These are phyloP conservation scores for Noctilio leporinus DNA, from an alignment of 2,113 vertebrate species.

Conservation along the genomic window DNA sequence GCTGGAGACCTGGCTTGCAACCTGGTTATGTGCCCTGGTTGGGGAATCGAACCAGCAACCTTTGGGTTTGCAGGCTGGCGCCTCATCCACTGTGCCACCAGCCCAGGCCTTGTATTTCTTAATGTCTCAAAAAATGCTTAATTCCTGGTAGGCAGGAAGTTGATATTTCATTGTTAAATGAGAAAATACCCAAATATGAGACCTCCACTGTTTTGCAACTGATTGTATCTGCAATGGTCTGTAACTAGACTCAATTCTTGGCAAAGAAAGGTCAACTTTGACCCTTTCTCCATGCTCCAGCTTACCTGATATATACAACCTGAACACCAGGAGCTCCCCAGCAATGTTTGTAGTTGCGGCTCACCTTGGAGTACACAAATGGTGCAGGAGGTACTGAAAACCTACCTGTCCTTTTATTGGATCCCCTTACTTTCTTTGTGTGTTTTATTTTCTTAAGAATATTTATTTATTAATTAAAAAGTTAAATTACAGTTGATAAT, in stretches of 20 bases:
- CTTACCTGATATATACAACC: background rate
- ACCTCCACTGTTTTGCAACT: background rate
- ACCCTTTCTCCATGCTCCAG: background rate
- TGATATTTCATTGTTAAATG: background rate
- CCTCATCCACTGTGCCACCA: too few species aligned
- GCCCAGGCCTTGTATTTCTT: background rate
- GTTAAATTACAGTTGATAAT: background rate
- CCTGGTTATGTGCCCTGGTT: too few species aligned
- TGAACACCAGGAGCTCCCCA: background rate
- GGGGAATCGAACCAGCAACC: too few species aligned
- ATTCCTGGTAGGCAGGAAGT: background rate
- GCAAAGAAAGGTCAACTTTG: background rate
- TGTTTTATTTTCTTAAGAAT: conserved; percentile 7
- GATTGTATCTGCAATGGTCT: background rate
- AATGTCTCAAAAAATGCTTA: background rate
- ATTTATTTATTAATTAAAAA: background rate
- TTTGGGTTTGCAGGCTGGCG: too few species aligned
- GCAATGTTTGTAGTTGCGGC: background rate
- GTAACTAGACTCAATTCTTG: background rate
- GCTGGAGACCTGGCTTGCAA: too few species aligned
- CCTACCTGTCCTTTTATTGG: background rate
- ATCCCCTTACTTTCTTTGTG: background rate
- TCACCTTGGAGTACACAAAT: background rate
- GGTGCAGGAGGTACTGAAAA: background rate
- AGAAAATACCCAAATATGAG: background rate